These are phyloP conservation scores for Lipotes vexillifer DNA, from an alignment of 2,113 vertebrate species.

Conservation along the genomic window DNA sequence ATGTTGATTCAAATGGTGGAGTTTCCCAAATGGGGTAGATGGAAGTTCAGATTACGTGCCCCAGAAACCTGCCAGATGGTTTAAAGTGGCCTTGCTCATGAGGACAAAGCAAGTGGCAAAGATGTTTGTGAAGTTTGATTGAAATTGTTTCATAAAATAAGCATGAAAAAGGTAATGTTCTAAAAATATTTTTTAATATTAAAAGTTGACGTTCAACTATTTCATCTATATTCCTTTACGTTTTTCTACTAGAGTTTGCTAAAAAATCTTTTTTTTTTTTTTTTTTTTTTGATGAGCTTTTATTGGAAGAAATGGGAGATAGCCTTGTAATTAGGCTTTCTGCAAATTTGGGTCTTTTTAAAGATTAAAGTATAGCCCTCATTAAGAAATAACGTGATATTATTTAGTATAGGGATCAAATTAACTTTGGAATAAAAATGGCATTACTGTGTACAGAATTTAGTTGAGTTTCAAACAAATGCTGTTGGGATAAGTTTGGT, in stretches of 20 bases:
- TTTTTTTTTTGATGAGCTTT: neutral
- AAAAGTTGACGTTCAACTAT: neutral
- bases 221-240: neutral
- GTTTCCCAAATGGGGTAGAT: neutral
- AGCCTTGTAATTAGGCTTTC: neutral
- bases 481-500: neutral
- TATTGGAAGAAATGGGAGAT: neutral
- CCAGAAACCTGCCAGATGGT: neutral
- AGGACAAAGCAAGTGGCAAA: neutral
- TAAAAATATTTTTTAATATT: conserved; percentile 29
- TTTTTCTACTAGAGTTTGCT: neutral
- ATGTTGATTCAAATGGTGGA: neutral
- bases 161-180: neutral
- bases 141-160: neutral
- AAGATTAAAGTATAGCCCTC: neutral
- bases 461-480: conserved; percentile 35
- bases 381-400: neutral
- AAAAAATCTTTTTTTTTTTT: neutral
- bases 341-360: neutral
- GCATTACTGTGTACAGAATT: neutral
- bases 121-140: neutral
- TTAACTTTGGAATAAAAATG: conserved; percentile 11
- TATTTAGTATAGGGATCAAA: neutral
- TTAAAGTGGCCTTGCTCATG: neutral
- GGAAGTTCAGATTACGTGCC: neutral